Evolutionary conservation across 2,888 invertebrate species (phyloP), one percentile per base, ranked within the genome.

Genomic region (Torymus auratus): DNA sequence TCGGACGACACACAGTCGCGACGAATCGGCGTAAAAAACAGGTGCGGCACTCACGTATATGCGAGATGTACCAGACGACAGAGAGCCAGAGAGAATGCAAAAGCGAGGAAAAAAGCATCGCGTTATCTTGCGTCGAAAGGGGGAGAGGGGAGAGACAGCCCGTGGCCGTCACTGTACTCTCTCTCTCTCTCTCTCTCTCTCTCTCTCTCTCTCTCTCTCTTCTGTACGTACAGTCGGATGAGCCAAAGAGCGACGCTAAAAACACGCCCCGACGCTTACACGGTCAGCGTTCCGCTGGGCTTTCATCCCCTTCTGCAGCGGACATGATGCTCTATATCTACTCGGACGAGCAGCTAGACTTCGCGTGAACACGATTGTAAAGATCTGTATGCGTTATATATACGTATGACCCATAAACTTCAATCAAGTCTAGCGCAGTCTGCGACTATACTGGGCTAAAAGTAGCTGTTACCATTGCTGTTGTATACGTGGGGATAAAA

Each of bases 251-350:
- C 23, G n/a, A 10, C 41, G 70, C 23, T 58, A 58, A 56, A 69
- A 70, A 70, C 70, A 58, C 70, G 70, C 70, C 23, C 58, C 15
- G 58, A 41, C 58, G 70, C 70, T 70, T 56, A 70, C 58, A 41
- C 58, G 70, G 60, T 70, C 70, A 60, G 58, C 50, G 70, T 70
- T 70, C 70, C 58, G 15, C 50, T 2, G 58, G 14, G 70, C 70
- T 70, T 70, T 70, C 58, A 70, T 70, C 70, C 70, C 41, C 70
- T 70, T 70, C 28, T 60, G 70, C 41, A 17, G 41, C 58, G 56
- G 52, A 60, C 17, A 15, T 13, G 23, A 10, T 28, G 4, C 2
- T n/a, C 11, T 15, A 1, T 60, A 3, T 60, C 3, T 15, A 60
- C 17, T 11, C 11, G 52, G 2, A 14, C 4, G 23, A 7, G 41